These are phyloP conservation scores for Asteroscopus sphinx DNA, from an alignment of 2,888 invertebrate genomes.

Conservation along the genomic window DNA sequence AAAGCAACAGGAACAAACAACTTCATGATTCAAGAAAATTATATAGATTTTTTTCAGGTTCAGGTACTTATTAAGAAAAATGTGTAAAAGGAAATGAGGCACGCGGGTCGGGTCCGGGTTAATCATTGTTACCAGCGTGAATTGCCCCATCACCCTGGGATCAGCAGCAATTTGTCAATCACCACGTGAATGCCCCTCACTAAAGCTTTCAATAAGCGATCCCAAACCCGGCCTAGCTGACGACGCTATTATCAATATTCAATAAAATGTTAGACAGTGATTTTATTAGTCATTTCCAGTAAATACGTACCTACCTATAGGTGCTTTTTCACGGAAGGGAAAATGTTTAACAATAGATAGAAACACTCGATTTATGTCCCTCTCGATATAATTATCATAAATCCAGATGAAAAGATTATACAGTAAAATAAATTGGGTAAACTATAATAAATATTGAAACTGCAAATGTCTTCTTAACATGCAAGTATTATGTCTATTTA, in stretches of 20 bases:
- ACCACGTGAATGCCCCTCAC: slow-evolving; percentile 75
- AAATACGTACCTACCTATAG: slow-evolving; percentile 7
- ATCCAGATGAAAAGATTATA: slow-evolving; percentile 23
- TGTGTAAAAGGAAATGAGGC: slow-evolving; percentile 47
- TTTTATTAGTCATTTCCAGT: slow-evolving; percentile 63
- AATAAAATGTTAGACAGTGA: slow-evolving; percentile 61
- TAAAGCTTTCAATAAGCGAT: slow-evolving; percentile 76
- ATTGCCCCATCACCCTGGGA: slow-evolving; percentile 71
- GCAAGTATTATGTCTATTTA: slow-evolving; percentile 8
- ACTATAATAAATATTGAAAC: slow-evolving; percentile 8
- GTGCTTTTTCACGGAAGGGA: slow-evolving; percentile 18
- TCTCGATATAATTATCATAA: slow-evolving; percentile 21
- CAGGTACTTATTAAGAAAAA: slow-evolving; percentile 43
- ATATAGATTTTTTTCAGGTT: slow-evolving; percentile 8
- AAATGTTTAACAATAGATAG: slow-evolving; percentile 40
- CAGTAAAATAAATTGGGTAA: slow-evolving; percentile 19
- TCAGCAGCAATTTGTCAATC: slow-evolving; percentile 86
- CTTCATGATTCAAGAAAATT: background rate
- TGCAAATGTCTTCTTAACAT: background rate
- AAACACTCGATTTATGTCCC: slow-evolving; percentile 24
- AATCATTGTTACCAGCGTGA: slow-evolving; percentile 74
- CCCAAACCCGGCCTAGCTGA: slow-evolving; percentile 47
- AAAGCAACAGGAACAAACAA: no score
- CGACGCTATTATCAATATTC: slow-evolving; percentile 66
- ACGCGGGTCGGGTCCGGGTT: slow-evolving; percentile 62